phyloP scores from a whole-genome alignment of 2,113 vertebrate genomes.

The Actinemys pallida region DNA sequence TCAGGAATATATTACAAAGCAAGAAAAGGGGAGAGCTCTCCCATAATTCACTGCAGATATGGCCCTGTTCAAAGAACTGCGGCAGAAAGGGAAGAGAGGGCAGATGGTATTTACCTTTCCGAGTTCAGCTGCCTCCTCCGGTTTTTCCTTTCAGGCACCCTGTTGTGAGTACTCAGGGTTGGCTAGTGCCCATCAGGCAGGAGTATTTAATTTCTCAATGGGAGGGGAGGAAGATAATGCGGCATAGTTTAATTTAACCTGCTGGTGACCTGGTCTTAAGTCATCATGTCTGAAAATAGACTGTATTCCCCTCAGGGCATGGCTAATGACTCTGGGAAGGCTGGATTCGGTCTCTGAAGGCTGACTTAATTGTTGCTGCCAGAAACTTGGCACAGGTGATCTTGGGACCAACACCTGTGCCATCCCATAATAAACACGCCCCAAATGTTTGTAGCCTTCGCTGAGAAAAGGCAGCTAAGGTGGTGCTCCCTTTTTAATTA shows the following conservation, averaged over 20 bases:
- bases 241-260: slow-evolving; percentile 71
- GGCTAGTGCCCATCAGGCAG: slow-evolving; percentile 35
- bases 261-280: slow-evolving; percentile 74
- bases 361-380: slow-evolving; percentile 72
- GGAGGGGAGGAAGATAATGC: slow-evolving; percentile 57
- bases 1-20: neutral
- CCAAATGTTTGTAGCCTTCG: neutral
- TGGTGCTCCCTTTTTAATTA: neutral
- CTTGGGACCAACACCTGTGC: slow-evolving; percentile 32
- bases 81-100: neutral
- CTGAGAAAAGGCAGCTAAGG: neutral
- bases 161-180: fast-evolving
- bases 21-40: neutral
- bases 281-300: slow-evolving; percentile 75
- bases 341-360: slow-evolving; percentile 64
- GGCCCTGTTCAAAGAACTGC: neutral
- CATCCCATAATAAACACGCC: slow-evolving; percentile 36
- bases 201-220: slow-evolving; percentile 61
- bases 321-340: slow-evolving; percentile 66
- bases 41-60: neutral
- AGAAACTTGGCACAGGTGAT: slow-evolving; percentile 62
- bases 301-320: slow-evolving; percentile 64
- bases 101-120: slow-evolving; percentile 13
- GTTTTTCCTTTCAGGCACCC: fast-evolving
- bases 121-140: neutral